Evolutionary conservation across 2,797 vertebrate genomes (phyloP), one percentile per base, ranked within the genome.

Genomic region (Typhlichthys subterraneus): DNA sequence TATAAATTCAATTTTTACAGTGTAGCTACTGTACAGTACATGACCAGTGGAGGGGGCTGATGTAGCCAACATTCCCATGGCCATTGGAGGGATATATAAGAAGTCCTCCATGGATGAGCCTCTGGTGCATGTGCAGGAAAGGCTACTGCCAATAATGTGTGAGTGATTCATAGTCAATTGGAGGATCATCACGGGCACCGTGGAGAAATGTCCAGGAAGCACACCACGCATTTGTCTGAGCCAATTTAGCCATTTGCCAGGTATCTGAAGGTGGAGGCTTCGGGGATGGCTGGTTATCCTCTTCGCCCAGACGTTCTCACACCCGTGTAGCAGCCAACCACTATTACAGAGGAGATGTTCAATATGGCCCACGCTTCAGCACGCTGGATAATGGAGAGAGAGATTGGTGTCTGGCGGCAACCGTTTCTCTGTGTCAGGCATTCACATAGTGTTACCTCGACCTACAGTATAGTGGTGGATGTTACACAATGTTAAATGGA

Each of bases 391-490:
- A 12, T 56, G n/a, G 49, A 19, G 45, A 66, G 12, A 11, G 33
- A 17, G 62, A 33, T 54, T 3, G 7, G 33, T 45, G 56, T 53
- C 17, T 54, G 53, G 12, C 29, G 33, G 45, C 23, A 15, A 1
- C 17, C 17, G 49, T 45, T 62, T 13, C 29, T 45, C 33, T 31
- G 49, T 47, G 45, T 58, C 53, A 61, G 38, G 38, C 14, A 12
- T n/a, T 48, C 54, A 23, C 2, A 11, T 23, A 1, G 8, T 29
- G 47, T 23, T 23, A 11, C 8, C 12, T 8, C 7, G 12, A 58
- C 45, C 54, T 47, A 17, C 61, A 60, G 42, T n/a, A 12, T 60
- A 59, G 51, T 55, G 59, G n/a, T 50, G 33, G 23, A 23, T 23
- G 23, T 23, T 23, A 4, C 4, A 4, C 23, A 23, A 23, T 23